Evolutionary conservation across 30 jellyfish, hydroid and myxozoan genomes (phyloP).

Genomic region (Catostylus mosaicus): DNA sequence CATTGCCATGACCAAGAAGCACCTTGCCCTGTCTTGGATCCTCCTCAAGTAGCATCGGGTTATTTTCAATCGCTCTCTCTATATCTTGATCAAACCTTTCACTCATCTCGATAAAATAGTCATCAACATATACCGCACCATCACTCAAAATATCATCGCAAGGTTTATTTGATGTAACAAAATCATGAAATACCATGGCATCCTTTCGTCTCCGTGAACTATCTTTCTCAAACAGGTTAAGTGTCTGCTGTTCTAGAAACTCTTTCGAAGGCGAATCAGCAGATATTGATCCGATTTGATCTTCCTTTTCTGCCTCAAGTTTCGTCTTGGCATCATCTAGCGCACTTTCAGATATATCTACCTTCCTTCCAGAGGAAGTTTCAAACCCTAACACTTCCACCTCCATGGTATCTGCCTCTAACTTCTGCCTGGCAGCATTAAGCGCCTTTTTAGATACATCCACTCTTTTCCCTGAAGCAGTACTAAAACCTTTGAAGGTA

Average conservation of each 20-base stretch:
- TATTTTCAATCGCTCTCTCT: constrained; percentile 39
- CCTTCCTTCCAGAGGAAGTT: constrained; percentile 63
- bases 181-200: no score
- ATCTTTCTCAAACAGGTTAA: no score
- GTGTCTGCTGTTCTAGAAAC: no score
- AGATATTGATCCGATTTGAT: background rate
- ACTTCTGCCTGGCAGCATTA: constrained; percentile 59
- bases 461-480: constrained; percentile 71
- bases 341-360: constrained; percentile 39
- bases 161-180: background rate
- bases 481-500: constrained; percentile 57
- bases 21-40: no score
- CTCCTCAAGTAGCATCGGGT: constrained; percentile 30
- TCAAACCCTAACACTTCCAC: constrained; percentile 19
- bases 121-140: constrained; percentile 2
- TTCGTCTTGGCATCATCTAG: constrained; percentile 63
- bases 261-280: no score
- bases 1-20: no score
- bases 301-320: constrained; percentile 16
- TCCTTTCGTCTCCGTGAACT: no score
- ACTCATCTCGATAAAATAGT: constrained; percentile 33
- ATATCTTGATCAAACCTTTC: constrained; percentile 47
- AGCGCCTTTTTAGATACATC: constrained; percentile 59
- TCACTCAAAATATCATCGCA: no score
- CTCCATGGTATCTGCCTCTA: constrained; percentile 7